Conservation (phyloP, 2,888 invertebrate species). For the Ischnura elegans region DNA sequence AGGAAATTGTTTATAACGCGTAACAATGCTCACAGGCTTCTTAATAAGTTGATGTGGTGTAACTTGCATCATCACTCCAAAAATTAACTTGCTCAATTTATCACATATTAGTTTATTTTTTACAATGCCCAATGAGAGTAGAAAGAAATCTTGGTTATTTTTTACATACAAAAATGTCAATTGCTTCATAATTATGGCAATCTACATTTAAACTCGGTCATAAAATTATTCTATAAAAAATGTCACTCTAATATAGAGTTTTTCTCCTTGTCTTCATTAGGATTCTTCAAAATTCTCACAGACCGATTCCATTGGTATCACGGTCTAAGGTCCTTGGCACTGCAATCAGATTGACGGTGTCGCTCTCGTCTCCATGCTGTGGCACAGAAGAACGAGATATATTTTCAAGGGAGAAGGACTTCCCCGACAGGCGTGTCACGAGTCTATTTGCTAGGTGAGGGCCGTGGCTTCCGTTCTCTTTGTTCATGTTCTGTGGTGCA, state of each 20-base stretch:
- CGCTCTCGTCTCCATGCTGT: conserved; percentile 1
- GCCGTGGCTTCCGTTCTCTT: not conserved
- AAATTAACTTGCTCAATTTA: no score
- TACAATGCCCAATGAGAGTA: no score
- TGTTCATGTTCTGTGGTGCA: not conserved
- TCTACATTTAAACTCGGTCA: not conserved
- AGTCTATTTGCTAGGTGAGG: conserved; percentile 39
- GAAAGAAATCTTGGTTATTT: no score
- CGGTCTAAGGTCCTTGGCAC: conserved; percentile 44
- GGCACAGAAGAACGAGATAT: conserved; percentile 34
- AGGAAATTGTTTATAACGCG: no score
- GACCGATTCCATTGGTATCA: conserved; percentile 41
- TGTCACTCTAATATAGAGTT: conserved; percentile 17
- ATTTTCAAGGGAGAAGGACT: conserved; percentile 61
- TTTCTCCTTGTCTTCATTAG: not conserved
- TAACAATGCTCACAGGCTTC: no score
- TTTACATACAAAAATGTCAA: no score
- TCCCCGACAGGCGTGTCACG: conserved; percentile 33
- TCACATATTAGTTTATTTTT: no score
- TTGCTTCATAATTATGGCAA: no score
- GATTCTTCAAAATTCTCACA: not conserved
- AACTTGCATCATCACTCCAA: no score
- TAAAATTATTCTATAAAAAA: not conserved
- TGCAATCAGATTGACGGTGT: conserved; percentile 45
- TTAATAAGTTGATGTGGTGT: no score